These are phyloP conservation scores for Natator depressus DNA, from an alignment of 2,113 vertebrate genomes.

Conservation along the genomic window DNA sequence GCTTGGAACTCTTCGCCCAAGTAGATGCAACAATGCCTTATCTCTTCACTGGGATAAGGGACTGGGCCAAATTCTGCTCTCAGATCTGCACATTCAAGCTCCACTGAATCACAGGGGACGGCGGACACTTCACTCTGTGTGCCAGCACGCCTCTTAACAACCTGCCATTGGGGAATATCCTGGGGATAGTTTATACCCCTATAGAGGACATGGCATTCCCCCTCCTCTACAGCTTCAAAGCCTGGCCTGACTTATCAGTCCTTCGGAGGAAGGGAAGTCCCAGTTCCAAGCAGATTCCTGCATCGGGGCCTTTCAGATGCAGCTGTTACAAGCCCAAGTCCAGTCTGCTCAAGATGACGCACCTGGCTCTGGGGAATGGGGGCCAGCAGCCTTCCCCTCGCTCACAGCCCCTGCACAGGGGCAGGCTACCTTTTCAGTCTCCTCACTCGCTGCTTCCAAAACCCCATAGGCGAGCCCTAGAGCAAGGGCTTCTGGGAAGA, in stretches of 20 bases:
- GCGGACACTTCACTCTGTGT: neutral
- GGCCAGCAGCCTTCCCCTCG: neutral
- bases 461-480: neutral
- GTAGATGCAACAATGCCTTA: neutral
- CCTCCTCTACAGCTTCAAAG: neutral
- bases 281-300: neutral
- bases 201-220: neutral
- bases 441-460: neutral
- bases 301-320: neutral
- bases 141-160: neutral
- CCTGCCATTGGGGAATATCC: neutral
- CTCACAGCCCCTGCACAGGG: neutral
- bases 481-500: neutral
- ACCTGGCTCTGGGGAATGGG: neutral
- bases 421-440: neutral
- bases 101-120: neutral
- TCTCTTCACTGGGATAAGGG: neutral
- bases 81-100: neutral
- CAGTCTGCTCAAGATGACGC: neutral
- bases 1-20: neutral
- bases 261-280: neutral
- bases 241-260: neutral
- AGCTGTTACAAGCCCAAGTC: neutral
- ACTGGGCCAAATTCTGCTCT: neutral
- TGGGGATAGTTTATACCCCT: neutral